Conservation (phyloP, 2,113 vertebrate genomes). For the Calidris pugnax region DNA sequence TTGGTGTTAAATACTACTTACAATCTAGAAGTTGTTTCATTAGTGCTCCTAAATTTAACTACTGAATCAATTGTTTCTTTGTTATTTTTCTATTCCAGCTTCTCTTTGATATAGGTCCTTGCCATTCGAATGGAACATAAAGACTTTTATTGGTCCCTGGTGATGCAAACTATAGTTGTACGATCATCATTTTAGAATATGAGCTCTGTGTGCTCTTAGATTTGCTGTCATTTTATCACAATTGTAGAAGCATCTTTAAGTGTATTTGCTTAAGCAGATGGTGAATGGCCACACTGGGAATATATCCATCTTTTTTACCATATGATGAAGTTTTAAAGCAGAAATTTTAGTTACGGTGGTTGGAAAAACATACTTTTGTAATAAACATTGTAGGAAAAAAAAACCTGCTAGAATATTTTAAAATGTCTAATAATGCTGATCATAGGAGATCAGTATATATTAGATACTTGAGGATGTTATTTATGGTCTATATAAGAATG, state of each 20-base stretch:
- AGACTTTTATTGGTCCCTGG: constrained; percentile 70
- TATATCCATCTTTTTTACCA: constrained; percentile 66
- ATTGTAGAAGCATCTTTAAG: constrained; percentile 67
- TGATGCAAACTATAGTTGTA: constrained; percentile 59
- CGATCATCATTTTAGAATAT: constrained; percentile 68
- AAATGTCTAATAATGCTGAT: not conserved
- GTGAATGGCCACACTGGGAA: constrained; percentile 60
- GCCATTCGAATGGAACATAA: constrained; percentile 57
- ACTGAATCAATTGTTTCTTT: constrained; percentile 55
- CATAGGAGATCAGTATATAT: not conserved
- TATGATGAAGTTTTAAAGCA: constrained; percentile 70
- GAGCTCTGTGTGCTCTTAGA: constrained; percentile 45
- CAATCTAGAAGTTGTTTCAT: constrained; percentile 28
- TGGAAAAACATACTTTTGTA: constrained; percentile 38
- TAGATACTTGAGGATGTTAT: not conserved
- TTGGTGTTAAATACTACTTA: constrained; percentile 51
- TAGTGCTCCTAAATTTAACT: constrained; percentile 55
- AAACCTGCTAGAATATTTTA: not conserved
- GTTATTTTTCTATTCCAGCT: constrained; percentile 53
- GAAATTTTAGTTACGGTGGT: constrained; percentile 34
- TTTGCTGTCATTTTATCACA: constrained; percentile 62
- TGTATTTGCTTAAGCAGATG: constrained; percentile 77
- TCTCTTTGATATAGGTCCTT: constrained; percentile 58
- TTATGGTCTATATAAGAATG: not conserved
- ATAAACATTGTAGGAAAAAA: not conserved